Base-by-base conservation (phyloP, 2,797 vertebrate species). In the Anguilla obscura region DNA sequence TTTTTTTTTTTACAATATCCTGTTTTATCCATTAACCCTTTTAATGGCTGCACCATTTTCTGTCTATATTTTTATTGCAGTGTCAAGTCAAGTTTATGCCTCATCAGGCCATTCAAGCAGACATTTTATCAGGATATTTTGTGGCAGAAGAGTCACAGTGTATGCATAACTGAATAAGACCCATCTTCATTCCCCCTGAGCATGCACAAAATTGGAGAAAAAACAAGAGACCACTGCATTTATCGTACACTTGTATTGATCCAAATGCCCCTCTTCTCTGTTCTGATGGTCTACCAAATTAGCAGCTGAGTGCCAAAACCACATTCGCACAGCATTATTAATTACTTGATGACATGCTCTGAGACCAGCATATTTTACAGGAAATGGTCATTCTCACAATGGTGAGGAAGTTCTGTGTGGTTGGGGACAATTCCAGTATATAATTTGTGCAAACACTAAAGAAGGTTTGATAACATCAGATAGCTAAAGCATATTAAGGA, bases 271-370 rank as follows among this genome's bases (percentile, higher is more conserved):
- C 66, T 76, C 33, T 76, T 14, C 12, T 40, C 33, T 76, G 30
- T 40, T 71, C 27, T 63, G 60, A 71, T n/a, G 8, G 69, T 74
- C 69, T 36, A 30, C 12, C 27, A 74, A 33, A 74, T 74, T 74
- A 74, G 69, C 69, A 74, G 30, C 69, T 33, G 30, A 36, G 30
- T 74, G 69, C 69, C 30, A 45, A 80, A 80, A 80, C 76, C 21
- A 16, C 40, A 40, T 80, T 80, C 21, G 18, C 76, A 80, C 76
- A 80, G 5, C 10, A 33, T 80, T 80, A 80, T 80, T 40, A 80
- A 80, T 80, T 80, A 80, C 76, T 45, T 45, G 76, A 80, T 45
- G 16, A 48, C 76, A 80, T 80, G 40, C 16, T 80, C 76, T 45
- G 76, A 45, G 14, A 40, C 30, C 30, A 40, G 76, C 76, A 40